A percentile compares a stretch with the other conserved stretches of the same genome.
Evolutionary conservation across 2,888 invertebrate genomes (phyloP).

Genomic region (Caenorhabditis sp.): DNA sequence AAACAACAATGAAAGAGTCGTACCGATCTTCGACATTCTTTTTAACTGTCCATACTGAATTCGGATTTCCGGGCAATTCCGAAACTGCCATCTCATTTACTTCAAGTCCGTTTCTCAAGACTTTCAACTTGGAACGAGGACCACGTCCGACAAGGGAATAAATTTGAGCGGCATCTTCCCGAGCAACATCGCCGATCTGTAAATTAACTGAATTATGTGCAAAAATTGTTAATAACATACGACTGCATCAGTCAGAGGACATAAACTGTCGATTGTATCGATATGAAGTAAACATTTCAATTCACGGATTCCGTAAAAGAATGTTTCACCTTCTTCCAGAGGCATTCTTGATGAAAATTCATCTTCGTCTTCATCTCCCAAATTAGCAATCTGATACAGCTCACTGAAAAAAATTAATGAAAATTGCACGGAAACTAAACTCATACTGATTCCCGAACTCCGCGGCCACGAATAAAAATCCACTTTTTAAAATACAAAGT

Average conservation of each 20-base stretch:
- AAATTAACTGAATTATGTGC: slow-evolving; percentile 9
- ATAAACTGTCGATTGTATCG: slow-evolving; percentile 75
- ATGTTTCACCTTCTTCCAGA: slow-evolving; percentile 95
- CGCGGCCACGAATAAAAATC: slow-evolving; percentile 95
- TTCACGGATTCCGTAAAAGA: slow-evolving; percentile 94
- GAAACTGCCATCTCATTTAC: slow-evolving; percentile 99
- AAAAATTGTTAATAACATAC: slow-evolving; percentile 17
- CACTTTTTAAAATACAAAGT: slow-evolving; percentile 97
- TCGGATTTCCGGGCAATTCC: slow-evolving; percentile 98
- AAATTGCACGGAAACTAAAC: slow-evolving; percentile 73
- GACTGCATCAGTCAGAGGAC: slow-evolving; percentile 51
- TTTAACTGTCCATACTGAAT: slow-evolving; percentile 99
- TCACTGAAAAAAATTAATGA: slow-evolving; percentile 77
- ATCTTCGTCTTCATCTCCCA: slow-evolving; percentile 97
- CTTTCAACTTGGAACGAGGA: slow-evolving; percentile 86
- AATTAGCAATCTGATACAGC: slow-evolving; percentile 96
- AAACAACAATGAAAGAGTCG: slow-evolving; percentile 99
- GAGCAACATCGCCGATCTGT: slow-evolving; percentile 78
- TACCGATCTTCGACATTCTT: slow-evolving; percentile 93
- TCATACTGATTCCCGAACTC: slow-evolving; percentile 99
- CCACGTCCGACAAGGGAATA: slow-evolving; percentile 95
- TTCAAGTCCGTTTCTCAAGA: slow-evolving; percentile 88
- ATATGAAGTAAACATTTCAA: slow-evolving; percentile 92
- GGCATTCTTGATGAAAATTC: slow-evolving; percentile 88
- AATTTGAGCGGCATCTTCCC: slow-evolving; percentile 97